Base-by-base conservation (phyloP, 1,140 invertebrate species). In the Macrosteles quadrilineatus region DNA sequence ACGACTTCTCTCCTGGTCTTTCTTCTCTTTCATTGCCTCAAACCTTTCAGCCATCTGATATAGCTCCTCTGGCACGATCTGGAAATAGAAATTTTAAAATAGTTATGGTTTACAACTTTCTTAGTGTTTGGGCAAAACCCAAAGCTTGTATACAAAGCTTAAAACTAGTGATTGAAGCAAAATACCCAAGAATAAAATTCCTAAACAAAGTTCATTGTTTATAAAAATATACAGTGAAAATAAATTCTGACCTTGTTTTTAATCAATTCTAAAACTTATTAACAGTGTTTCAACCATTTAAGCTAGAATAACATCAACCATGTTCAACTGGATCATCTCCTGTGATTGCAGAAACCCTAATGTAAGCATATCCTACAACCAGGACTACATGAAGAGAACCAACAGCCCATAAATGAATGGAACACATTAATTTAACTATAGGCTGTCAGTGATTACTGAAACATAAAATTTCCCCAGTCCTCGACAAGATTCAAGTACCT, bases 1-100 rank as follows among this genome's bases (percentile, higher is more conserved):
- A 17, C 63, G 50, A 55, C 81, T 77, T 69, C 78, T 79, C 19
- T 85, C 86, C 30, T 80, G 78, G 12, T 77, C 81, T 53, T 81
- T 82, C 50, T 84, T 84, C 29, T 87, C 81, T 69, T 88, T 89
- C 85, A 85, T 87, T 0, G 80, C 85, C 21, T 85, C 80, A 77
- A 86, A 90, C 23, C 90, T 83, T 50, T 86, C 78, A 17, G 89
- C 84, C 91, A 94, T 93, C n/a, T 82, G 74, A 27, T 84, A 78
- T 23, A 94, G 76, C 73, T 91, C 87, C n/a, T 86, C 80, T 6
- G 92, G 93, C 31, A 95, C 85, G 78, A 88, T 78, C 83, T 82
- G 45, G 43, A 75, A 70, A 66, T 67, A 70, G 72, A 69, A 70
- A 71, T 63, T 68, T 11, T 19, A 4, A 11, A 66, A 66, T 1